phyloP scores from a whole-genome alignment of 2,797 vertebrate species.

The Lepilemur ruficaudatus region DNA sequence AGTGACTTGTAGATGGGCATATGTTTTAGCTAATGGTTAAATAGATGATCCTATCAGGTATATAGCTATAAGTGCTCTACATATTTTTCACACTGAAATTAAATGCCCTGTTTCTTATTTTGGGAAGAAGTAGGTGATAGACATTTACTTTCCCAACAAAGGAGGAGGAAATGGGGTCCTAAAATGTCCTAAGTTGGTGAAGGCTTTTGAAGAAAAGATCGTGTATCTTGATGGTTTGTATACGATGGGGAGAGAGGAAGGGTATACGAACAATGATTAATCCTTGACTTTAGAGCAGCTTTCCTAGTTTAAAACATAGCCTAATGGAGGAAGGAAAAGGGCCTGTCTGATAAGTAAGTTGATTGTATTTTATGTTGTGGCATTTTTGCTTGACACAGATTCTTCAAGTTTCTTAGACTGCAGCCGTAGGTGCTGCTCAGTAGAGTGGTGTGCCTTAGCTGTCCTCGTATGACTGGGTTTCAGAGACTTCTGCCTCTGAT shows the following conservation, averaged over 20 bases:
- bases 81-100: constrained; percentile 28
- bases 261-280: not conserved
- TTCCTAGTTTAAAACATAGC: not conserved
- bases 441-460: not conserved
- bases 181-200: constrained; percentile 1
- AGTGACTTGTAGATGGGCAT: not conserved
- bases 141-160: not conserved
- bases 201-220: constrained; percentile 27
- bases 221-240: not conserved
- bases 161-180: not conserved
- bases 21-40: not conserved
- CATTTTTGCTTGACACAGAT: not conserved
- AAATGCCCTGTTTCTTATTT: not conserved
- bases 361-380: not conserved
- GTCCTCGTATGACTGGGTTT: not conserved
- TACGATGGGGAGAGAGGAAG: not conserved
- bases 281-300: not conserved
- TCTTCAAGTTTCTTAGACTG: not conserved
- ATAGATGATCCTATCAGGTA: not conserved
- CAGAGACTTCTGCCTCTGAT: not conserved
- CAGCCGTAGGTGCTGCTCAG: not conserved
- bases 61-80: not conserved
- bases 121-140: not conserved
- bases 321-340: not conserved
- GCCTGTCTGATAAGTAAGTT: not conserved